Conservation (phyloP, 2,888 invertebrate species). For the Drosophila nr. perissopoda region DNA sequence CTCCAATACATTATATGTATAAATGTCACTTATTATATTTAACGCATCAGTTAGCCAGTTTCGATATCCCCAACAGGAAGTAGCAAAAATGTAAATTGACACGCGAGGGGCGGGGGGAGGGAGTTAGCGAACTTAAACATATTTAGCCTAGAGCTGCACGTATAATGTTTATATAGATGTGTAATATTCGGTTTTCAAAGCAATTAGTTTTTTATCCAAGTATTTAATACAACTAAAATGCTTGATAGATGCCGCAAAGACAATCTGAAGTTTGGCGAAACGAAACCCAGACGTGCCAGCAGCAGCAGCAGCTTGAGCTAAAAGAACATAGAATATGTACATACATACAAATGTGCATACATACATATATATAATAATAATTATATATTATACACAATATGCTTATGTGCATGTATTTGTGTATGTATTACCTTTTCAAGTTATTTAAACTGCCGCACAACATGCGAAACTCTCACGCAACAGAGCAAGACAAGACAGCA, state of each 20-base stretch:
- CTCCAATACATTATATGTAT: constrained; percentile 1
- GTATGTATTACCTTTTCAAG: constrained; percentile 12
- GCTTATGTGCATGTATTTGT: background rate
- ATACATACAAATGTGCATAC: constrained; percentile 1
- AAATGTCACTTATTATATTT: background rate
- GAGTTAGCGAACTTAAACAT: background rate
- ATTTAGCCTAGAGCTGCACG: background rate
- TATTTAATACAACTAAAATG: background rate
- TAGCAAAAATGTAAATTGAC: constrained; percentile 50
- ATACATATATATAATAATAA: background rate
- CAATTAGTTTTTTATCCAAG: background rate
- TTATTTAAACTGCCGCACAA: constrained; percentile 54
- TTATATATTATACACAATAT: constrained; percentile 3
- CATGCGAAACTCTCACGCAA: constrained; percentile 77
- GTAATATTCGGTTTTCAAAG: background rate
- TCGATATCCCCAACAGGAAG: constrained; percentile 38
- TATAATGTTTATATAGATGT: background rate
- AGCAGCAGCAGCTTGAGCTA: background rate
- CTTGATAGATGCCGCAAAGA: background rate
- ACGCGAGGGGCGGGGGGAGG: background rate
- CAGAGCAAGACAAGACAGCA: constrained; percentile 63
- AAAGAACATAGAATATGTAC: constrained; percentile 9
- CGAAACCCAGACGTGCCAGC: background rate
- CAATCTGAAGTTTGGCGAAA: background rate
- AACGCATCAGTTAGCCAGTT: constrained; percentile 2